These are phyloP conservation scores for Podarcis lilfordi DNA, from an alignment of 2,797 vertebrate species.

Conservation along the genomic window DNA sequence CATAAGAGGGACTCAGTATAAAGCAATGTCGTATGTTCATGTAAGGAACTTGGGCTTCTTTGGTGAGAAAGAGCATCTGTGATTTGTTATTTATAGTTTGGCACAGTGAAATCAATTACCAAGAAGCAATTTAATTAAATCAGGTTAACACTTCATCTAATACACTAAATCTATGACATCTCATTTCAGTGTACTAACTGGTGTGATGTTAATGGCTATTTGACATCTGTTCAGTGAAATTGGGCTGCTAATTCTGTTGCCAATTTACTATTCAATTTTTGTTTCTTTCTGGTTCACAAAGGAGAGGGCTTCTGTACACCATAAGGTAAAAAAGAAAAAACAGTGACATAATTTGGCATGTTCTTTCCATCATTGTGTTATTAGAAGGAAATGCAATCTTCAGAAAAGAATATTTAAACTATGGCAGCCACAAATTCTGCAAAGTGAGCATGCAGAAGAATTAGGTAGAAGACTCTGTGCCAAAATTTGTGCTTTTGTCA, in stretches of 20 bases:
- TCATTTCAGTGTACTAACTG: constrained; percentile 65
- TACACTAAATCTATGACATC: constrained; percentile 52
- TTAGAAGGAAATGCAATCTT: background rate
- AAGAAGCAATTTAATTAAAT: constrained; percentile 67
- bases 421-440: background rate
- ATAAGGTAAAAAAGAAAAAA: background rate
- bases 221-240: constrained; percentile 64
- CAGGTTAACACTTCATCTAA: constrained; percentile 68
- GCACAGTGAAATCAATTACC: constrained; percentile 65
- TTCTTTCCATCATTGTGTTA: background rate
- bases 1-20: background rate
- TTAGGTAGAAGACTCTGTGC: background rate
- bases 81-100: constrained; percentile 65
- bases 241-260: constrained; percentile 26
- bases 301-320: background rate
- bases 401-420: background rate
- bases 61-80: constrained; percentile 38
- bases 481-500: background rate
- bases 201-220: constrained; percentile 58
- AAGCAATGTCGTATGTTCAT: rapidly evolving
- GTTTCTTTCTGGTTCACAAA: background rate
- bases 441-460: background rate
- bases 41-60: constrained; percentile 7
- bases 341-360: constrained; percentile 10
- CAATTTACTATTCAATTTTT: background rate